Conservation (phyloP, 2,888 invertebrate species). For the Acronicta aceris region DNA sequence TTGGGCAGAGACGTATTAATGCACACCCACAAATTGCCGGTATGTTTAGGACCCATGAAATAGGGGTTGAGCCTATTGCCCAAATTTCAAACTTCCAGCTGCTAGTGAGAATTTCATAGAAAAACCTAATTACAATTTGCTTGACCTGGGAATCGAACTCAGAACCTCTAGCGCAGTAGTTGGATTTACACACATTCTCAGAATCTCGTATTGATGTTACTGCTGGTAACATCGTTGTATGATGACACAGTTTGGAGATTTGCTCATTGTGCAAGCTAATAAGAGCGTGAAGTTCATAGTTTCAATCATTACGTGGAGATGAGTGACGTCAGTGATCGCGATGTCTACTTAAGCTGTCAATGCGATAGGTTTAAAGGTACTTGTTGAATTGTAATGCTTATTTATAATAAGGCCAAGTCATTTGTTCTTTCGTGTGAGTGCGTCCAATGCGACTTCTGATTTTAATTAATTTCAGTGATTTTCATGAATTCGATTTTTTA, state of each 20-base stretch:
- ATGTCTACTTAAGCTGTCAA: neutral
- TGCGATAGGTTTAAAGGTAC: conserved; percentile 8
- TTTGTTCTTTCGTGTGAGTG: conserved; percentile 8
- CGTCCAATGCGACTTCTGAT: neutral
- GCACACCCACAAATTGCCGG: too few species aligned
- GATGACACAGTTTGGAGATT: conserved; percentile 43
- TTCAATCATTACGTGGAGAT: conserved; percentile 44
- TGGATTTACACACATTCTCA: neutral
- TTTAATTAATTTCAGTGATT: too few species aligned
- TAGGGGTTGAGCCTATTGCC: too few species aligned
- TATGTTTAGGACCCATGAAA: too few species aligned
- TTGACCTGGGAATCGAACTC: too few species aligned
- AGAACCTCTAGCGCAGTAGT: too few species aligned
- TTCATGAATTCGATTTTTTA: too few species aligned
- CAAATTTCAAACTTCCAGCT: too few species aligned
- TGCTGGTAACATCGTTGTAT: conserved; percentile 13
- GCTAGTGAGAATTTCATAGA: too few species aligned
- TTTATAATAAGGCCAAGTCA: neutral
- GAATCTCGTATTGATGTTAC: conserved; percentile 12
- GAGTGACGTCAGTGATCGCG: conserved; percentile 23
- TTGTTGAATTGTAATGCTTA: neutral
- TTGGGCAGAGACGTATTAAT: too few species aligned
- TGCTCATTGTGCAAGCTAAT: conserved; percentile 48
- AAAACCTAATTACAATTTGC: too few species aligned
- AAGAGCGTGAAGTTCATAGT: conserved; percentile 51